Conservation (phyloP, 2,888 invertebrate species). For the Caenorhabditis sp. region DNA sequence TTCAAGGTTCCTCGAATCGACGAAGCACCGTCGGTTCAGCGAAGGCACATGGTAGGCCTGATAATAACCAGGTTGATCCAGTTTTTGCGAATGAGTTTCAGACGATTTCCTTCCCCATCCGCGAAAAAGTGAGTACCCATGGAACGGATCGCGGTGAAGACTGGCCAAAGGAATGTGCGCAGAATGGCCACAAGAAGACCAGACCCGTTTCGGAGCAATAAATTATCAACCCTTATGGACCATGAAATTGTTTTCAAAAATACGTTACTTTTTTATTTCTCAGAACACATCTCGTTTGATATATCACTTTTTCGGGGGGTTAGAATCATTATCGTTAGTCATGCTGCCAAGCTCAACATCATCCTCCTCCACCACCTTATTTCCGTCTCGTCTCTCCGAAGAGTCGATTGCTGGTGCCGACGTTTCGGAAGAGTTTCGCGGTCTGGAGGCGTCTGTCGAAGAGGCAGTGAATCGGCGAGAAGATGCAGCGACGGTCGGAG, state of each 20-base stretch:
- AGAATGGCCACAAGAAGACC: too few relatives aligned
- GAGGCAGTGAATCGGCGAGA: constrained; percentile 72
- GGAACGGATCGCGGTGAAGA: neutral
- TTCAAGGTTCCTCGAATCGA: constrained; percentile 15
- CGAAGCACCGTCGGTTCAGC: neutral
- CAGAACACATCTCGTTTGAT: constrained; percentile 33
- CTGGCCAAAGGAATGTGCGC: neutral
- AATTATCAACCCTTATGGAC: too few relatives aligned
- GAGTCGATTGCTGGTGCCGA: neutral
- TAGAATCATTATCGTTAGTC: constrained; percentile 5
- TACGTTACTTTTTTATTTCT: constrained; percentile 10
- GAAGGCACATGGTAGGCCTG: constrained; percentile 19
- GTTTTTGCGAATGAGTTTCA: too few relatives aligned
- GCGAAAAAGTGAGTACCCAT: too few relatives aligned
- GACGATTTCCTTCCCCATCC: neutral
- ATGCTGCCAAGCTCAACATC: neutral
- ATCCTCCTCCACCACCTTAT: neutral
- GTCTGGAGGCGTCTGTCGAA: constrained; percentile 65
- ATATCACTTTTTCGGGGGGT: constrained; percentile 22
- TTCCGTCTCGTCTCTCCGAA: constrained; percentile 25
- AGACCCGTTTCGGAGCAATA: too few relatives aligned
- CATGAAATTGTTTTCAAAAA: neutral
- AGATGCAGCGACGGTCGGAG: constrained; percentile 64
- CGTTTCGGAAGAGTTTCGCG: constrained; percentile 32
- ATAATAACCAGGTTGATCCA: too few relatives aligned